Percentiles rank a stretch among this genome's conserved stretches.
Evolutionary conservation across 2,113 vertebrate genomes (phyloP).

Genomic region (Peromyscus polionotus): DNA sequence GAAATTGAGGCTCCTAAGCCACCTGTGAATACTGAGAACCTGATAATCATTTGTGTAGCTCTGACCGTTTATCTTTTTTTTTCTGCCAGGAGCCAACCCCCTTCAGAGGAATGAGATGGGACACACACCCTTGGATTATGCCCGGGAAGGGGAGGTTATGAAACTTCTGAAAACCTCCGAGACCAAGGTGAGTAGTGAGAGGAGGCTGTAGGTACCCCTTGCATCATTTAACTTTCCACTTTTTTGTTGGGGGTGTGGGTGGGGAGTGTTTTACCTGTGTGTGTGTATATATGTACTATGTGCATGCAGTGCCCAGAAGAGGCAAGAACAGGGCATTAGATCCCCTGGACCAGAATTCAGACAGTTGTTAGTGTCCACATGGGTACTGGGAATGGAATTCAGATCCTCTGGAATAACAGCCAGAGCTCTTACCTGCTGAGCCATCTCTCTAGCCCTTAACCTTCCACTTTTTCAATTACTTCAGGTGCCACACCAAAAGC

Average conservation of each 20-base stretch:
- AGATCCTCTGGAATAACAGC: neutral
- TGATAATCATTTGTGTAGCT: neutral
- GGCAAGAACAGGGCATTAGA: neutral
- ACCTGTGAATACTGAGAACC: neutral
- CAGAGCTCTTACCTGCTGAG: neutral
- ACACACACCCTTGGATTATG: constrained; percentile 93
- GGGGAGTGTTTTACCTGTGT: neutral
- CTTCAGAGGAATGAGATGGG: constrained; percentile 95
- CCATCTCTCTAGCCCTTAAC: neutral
- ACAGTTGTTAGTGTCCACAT: neutral
- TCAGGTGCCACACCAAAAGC: constrained; percentile 39
- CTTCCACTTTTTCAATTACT: constrained; percentile 43
- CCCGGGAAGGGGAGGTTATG: constrained; percentile 94
- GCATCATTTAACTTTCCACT: neutral
- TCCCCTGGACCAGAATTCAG: neutral
- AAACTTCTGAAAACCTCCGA: constrained; percentile 91
- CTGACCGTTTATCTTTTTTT: neutral
- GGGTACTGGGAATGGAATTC: neutral
- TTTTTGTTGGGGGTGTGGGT: too few species aligned
- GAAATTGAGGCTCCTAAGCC: neutral
- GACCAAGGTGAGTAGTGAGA: constrained; percentile 89
- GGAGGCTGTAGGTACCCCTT: neutral
- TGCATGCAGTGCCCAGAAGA: neutral
- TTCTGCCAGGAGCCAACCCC: constrained; percentile 93
- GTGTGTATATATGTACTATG: neutral